phyloP scores from a whole-genome alignment of 2,888 invertebrate species.

The Parnassius mnemosyne region DNA sequence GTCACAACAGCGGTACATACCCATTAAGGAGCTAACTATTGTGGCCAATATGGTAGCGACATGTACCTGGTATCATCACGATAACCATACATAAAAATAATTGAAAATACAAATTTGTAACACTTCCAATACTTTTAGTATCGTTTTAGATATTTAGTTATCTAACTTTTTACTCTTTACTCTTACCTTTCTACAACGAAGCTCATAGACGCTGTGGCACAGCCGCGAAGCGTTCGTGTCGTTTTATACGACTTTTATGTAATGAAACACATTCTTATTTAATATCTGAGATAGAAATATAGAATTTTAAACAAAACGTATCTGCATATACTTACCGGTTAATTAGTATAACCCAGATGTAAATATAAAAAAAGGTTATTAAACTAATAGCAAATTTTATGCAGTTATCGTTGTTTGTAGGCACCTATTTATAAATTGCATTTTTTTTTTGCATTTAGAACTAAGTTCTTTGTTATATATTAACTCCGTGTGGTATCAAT shows the following conservation, averaged over 20 bases:
- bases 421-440: too few relatives aligned
- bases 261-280: constrained; percentile 59
- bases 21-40: constrained; percentile 32
- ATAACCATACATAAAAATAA: constrained; percentile 39
- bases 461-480: too few relatives aligned
- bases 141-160: constrained; percentile 65
- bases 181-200: constrained; percentile 75
- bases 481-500: too few relatives aligned
- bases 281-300: constrained; percentile 66
- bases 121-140: constrained; percentile 75
- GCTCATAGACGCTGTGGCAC: constrained; percentile 69
- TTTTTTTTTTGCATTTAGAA: too few relatives aligned
- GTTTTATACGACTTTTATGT: constrained; percentile 46
- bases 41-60: constrained; percentile 28
- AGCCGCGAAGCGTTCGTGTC: constrained; percentile 58
- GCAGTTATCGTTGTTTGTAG: too few relatives aligned
- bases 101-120: constrained; percentile 78
- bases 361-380: too few relatives aligned
- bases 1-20: constrained; percentile 20
- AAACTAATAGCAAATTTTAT: too few relatives aligned
- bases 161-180: constrained; percentile 65
- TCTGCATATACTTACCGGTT: too few relatives aligned
- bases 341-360: too few relatives aligned
- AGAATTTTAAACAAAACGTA: constrained; percentile 18
- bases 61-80: constrained; percentile 32